Evolutionary conservation across 2,113 vertebrate species (phyloP).

Genomic region (Octodon degus): DNA sequence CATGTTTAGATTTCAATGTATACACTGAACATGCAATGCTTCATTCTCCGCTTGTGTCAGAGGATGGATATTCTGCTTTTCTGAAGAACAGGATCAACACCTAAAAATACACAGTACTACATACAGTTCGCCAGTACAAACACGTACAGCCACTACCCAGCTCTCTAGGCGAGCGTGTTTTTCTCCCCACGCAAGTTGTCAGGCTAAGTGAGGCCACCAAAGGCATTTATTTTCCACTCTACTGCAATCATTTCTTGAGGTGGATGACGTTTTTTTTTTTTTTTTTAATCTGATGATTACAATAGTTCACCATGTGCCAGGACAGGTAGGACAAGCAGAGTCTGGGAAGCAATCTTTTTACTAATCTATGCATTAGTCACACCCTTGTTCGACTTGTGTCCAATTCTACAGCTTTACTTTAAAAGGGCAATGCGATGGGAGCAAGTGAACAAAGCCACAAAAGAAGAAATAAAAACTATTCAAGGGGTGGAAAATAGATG

Average conservation of each 20-base stretch:
- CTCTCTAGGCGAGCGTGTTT: background rate
- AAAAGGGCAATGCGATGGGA: conserved; percentile 21
- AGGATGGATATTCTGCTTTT: background rate
- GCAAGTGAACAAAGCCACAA: background rate
- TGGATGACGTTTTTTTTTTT: background rate
- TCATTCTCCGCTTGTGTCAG: background rate
- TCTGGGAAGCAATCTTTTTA: background rate
- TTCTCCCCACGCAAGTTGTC: background rate
- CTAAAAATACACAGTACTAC: background rate
- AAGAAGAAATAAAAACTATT: conserved; percentile 61
- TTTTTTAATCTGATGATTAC: background rate
- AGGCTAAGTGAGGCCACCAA: background rate
- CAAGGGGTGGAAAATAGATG: conserved; percentile 56
- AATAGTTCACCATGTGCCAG: background rate
- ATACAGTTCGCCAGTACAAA: background rate
- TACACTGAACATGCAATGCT: background rate
- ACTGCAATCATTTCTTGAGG: background rate
- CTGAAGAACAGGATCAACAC: background rate
- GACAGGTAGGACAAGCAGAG: background rate
- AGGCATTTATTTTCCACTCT: background rate
- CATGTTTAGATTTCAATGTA: background rate
- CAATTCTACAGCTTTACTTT: conserved; percentile 46
- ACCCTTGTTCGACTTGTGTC: background rate
- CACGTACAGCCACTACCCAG: background rate
- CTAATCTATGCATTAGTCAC: background rate